phyloP scores from a whole-genome alignment of 2,888 invertebrate genomes.

The Amblyteles armatorius region DNA sequence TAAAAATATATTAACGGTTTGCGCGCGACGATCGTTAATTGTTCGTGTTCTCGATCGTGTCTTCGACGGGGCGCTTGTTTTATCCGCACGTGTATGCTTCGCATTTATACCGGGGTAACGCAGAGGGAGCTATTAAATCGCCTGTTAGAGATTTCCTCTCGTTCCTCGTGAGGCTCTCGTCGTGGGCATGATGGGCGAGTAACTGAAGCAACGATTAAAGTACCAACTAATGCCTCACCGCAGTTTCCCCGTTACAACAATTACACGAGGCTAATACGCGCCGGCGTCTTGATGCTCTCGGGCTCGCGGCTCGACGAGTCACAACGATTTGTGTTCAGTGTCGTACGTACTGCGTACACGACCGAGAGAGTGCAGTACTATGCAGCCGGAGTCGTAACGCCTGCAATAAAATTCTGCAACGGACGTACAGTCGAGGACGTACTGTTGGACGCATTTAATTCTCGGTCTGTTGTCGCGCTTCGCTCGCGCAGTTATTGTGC shows the following conservation, averaged over 20 bases:
- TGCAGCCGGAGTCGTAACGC: constrained; percentile 23
- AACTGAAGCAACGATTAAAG: constrained; percentile 65
- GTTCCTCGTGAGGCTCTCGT: constrained; percentile 16
- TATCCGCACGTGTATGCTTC: constrained; percentile 29
- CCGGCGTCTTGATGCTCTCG: constrained; percentile 16
- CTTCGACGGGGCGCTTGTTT: constrained; percentile 56
- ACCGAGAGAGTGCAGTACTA: constrained; percentile 5
- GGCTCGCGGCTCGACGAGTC: background rate
- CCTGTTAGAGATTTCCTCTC: constrained; percentile 40
- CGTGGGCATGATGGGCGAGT: constrained; percentile 21
- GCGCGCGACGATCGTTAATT: background rate
- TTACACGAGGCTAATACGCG: constrained; percentile 55
- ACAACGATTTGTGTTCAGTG: constrained; percentile 14
- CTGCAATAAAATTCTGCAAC: constrained; percentile 3
- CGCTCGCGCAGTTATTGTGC: constrained; percentile 3
- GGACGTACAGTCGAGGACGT: background rate
- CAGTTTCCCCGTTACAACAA: constrained; percentile 60
- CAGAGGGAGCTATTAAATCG: constrained; percentile 20
- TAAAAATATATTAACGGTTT: constrained; percentile 18
- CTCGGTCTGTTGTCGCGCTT: constrained; percentile 11
- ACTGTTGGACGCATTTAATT: background rate
- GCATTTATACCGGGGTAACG: constrained; percentile 23
- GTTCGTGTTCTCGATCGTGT: constrained; percentile 40
- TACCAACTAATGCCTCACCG: constrained; percentile 58
- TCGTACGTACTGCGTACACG: constrained; percentile 23